A percentile compares a stretch with the other conserved stretches of the same genome.
Evolutionary conservation across 1,140 invertebrate species (phyloP).

Genomic region (Drosophila truncata): DNA sequence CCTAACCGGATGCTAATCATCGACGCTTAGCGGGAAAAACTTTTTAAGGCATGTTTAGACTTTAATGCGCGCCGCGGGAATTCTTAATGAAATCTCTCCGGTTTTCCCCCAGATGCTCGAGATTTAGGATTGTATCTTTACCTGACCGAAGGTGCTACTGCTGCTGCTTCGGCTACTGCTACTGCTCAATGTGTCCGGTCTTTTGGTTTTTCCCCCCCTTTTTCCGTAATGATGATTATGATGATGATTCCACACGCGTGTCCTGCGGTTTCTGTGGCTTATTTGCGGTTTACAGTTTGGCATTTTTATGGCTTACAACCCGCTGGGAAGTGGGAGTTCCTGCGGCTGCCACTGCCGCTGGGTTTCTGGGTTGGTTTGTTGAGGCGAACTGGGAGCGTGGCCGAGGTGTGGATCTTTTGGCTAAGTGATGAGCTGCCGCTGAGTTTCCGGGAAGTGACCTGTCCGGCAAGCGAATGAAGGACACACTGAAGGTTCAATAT

Average conservation of each 20-base stretch:
- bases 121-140: slow-evolving; percentile 29
- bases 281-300: slow-evolving; percentile 13
- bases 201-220: slow-evolving; percentile 47
- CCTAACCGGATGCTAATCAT: slow-evolving; percentile 79
- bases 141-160: slow-evolving; percentile 36
- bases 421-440: slow-evolving; percentile 53
- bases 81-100: slow-evolving; percentile 78
- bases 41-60: slow-evolving; percentile 84
- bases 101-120: slow-evolving; percentile 56
- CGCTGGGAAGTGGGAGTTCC: slow-evolving; percentile 60
- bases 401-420: slow-evolving; percentile 70
- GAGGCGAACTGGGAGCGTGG: slow-evolving; percentile 25
- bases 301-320: slow-evolving; percentile 56
- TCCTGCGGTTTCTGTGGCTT: slow-evolving; percentile 72
- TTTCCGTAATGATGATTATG: slow-evolving; percentile 56
- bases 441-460: slow-evolving; percentile 15
- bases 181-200: slow-evolving; percentile 49
- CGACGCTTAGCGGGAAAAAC: slow-evolving; percentile 66
- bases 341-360: slow-evolving; percentile 17
- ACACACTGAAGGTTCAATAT: neutral
- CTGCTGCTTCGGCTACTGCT: slow-evolving; percentile 3
- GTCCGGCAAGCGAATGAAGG: slow-evolving; percentile 10
- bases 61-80: slow-evolving; percentile 81
- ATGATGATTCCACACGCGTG: slow-evolving; percentile 66
- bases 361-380: slow-evolving; percentile 1